A percentile compares a stretch with the other conserved stretches of the same genome.
Evolutionary conservation across 2,797 vertebrate genomes (phyloP).

Genomic region (Scleropages formosus): DNA sequence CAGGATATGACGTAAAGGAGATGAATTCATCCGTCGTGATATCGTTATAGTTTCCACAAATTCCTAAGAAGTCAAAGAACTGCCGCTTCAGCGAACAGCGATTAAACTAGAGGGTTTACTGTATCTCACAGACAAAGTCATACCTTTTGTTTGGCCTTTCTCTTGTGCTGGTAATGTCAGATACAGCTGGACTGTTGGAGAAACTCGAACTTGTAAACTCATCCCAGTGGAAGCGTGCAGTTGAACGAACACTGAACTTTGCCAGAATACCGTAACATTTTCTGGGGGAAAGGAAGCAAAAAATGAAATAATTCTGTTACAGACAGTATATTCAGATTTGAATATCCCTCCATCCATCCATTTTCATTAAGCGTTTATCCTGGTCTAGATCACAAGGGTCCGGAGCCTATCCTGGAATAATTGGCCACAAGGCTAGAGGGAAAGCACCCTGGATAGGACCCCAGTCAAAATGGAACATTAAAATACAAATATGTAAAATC

Average conservation of each 20-base stretch:
- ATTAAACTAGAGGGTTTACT: too few relatives aligned
- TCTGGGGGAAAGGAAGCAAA: conserved; percentile 46
- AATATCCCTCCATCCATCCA: too few relatives aligned
- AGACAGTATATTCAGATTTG: too few relatives aligned
- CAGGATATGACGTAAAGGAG: conserved; percentile 69
- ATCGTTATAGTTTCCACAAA: conserved; percentile 76
- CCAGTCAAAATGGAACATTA: too few relatives aligned
- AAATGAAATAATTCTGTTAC: neutral
- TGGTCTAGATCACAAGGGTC: too few relatives aligned
- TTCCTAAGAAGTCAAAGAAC: conserved; percentile 69
- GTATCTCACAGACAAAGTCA: neutral
- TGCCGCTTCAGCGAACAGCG: too few relatives aligned
- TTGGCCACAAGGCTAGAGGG: too few relatives aligned
- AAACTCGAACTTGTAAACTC: conserved; percentile 62
- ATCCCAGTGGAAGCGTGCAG: conserved; percentile 59
- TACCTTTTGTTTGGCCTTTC: conserved; percentile 53
- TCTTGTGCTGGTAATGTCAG: conserved; percentile 48
- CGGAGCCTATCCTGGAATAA: too few relatives aligned
- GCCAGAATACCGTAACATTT: conserved; percentile 60
- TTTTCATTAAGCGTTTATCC: too few relatives aligned
- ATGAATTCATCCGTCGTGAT: conserved; percentile 75
- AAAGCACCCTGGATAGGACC: too few relatives aligned
- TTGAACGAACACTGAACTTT: conserved; percentile 67
- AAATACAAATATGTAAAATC: too few relatives aligned
- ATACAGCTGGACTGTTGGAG: conserved; percentile 63